Base-by-base conservation (phyloP, 2,113 vertebrate species). In the Garra rufa region DNA sequence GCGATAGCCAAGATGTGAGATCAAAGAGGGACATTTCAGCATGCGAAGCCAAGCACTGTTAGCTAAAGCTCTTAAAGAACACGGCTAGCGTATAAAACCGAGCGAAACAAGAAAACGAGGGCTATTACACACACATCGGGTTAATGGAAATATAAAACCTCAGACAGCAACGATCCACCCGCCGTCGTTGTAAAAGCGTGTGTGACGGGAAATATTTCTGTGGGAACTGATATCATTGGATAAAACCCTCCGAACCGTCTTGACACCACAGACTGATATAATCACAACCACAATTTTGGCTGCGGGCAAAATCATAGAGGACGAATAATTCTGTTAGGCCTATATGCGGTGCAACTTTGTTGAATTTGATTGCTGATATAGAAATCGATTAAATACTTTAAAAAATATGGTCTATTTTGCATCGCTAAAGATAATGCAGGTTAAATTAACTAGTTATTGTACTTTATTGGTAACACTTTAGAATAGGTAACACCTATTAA, bases 61-160 rank as follows among this genome's bases (percentile, higher is more conserved):
- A 55, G 50, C 59, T 90, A 79, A 90, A 89, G 88, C 83, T 69
- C 89, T 89, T 90, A 91, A 91, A 91, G 83, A 89, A 86, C 83
- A 85, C 76, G 80, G 69, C 46, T 28, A 87, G 90, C 89, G 86
- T 84, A 89, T 89, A 85, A 88, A 88, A 87, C 90, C 79, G 73
- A 84, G 76, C 88, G 74, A 88, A 89, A 87, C 38, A 76, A 89
- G 80, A 83, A 86, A 85, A 89, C 83, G 63, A 30, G 61, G 86
- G 88, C 85, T 89, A 71, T 76, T 63, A 83, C 81, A 74, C 63
- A 59, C 65, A 71, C 70, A 74, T 74, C 21, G 19, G 69, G 69
- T 83, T 83, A 61, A 61, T 74, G 52, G 70, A 83, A 75, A 74
- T 75, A 76, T 74, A 83, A 83, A 80, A 67, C 59, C 77, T 48